Conservation (phyloP, 2,113 vertebrate species). For the Lagopus muta region DNA sequence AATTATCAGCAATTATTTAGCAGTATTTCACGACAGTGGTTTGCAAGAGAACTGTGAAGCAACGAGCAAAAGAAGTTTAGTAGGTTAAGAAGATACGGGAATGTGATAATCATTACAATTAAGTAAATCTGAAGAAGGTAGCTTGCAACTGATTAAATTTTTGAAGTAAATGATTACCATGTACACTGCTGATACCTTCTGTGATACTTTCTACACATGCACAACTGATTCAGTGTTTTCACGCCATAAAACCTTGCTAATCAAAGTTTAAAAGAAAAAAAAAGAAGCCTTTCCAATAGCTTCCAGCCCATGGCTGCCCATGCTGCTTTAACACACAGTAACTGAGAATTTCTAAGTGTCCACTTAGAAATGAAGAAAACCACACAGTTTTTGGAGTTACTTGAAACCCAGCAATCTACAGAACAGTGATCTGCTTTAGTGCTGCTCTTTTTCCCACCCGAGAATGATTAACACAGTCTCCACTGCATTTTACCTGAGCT, state of each 20-base stretch:
- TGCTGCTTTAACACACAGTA: not conserved
- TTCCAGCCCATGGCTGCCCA: not conserved
- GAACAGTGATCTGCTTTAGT: not conserved
- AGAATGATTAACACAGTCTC: not conserved
- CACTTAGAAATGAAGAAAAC: not conserved
- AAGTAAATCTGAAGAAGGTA: not conserved
- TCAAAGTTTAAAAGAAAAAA: not conserved
- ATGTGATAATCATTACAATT: not conserved
- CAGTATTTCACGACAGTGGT: not conserved
- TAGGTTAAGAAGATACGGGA: not conserved
- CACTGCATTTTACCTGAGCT: constrained; percentile 20
- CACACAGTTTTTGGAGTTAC: not conserved
- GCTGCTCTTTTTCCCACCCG: not conserved
- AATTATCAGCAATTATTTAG: not conserved
- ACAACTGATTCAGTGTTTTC: not conserved
- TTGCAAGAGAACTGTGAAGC: not conserved
- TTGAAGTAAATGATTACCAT: not conserved
- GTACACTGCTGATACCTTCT: not conserved
- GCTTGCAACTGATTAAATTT: not conserved
- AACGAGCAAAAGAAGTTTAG: not conserved
- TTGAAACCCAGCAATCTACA: not conserved
- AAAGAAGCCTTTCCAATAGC: not conserved
- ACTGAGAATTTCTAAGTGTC: no score
- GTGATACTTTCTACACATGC: not conserved
- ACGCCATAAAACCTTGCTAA: not conserved